Percentiles rank a stretch among this genome's conserved stretches.
phyloP scores from a whole-genome alignment of 1,140 invertebrate genomes.

The Nixonia krombeini region DNA sequence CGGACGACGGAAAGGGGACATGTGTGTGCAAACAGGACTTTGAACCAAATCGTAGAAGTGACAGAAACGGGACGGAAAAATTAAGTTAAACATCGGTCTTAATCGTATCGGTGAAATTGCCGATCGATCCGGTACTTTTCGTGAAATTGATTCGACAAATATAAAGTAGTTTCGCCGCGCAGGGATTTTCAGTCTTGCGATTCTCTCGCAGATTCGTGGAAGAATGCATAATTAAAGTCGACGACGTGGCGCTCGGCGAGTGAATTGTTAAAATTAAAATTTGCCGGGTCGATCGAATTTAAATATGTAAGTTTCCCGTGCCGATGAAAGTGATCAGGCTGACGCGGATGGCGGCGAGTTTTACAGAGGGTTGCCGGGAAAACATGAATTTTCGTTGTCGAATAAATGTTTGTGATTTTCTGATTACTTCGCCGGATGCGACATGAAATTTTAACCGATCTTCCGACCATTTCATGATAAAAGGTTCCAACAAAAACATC shows the following conservation, averaged over 20 bases:
- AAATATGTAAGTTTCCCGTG: slow-evolving; percentile 31
- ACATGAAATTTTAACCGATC: no score
- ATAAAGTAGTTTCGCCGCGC: slow-evolving; percentile 41
- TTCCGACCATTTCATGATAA: no score
- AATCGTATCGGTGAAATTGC: slow-evolving; percentile 4
- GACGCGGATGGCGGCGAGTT: no score
- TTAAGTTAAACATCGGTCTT: background rate
- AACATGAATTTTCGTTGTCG: slow-evolving; percentile 9
- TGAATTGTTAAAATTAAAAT: slow-evolving; percentile 39
- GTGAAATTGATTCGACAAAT: slow-evolving; percentile 38
- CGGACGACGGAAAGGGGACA: slow-evolving; percentile 11
- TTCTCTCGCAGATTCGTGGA: slow-evolving; percentile 36
- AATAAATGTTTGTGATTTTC: no score
- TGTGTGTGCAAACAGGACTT: no score
- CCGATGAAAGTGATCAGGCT: slow-evolving; percentile 24
- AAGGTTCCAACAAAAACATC: no score
- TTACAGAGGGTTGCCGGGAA: slow-evolving; percentile 6
- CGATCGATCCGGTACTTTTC: slow-evolving; percentile 10
- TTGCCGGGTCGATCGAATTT: slow-evolving; percentile 33
- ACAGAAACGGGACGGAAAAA: slow-evolving; percentile 14
- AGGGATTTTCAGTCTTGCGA: no score
- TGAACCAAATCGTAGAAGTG: no score
- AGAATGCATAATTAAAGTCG: slow-evolving; percentile 43
- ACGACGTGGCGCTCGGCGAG: slow-evolving; percentile 1
- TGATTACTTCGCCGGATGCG: no score